Evolutionary conservation across 2,797 vertebrate species (phyloP), one percentile per base, ranked within the genome.

Genomic region (Lepus townsendii): DNA sequence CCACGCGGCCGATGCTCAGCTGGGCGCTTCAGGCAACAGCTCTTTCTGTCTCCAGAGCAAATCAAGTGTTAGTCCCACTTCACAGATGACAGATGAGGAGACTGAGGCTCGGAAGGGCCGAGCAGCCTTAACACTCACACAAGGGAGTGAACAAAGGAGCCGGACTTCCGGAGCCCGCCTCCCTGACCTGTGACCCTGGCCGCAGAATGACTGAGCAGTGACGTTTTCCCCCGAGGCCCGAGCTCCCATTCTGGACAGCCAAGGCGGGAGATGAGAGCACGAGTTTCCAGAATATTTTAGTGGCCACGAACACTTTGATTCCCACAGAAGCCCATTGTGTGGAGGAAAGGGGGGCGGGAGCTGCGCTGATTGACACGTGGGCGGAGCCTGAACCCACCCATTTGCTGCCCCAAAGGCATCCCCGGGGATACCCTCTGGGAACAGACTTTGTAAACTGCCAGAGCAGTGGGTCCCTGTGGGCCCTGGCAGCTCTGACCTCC

Each of bases 221-320:
- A 42, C 27, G 57, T 76, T 78, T 89, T 50, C 68, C 89, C 42
- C 63, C 14, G 82, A 84, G 38, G 3, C 65, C 72, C 69, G 19
- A 62, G 52, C 85, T 69, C 14, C 27, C 27, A 19, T 79, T 68
- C 79, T 90, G 13, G 65, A 42, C 91, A 95, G 79, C 60, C 75
- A 72, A 82, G 24, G 30, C 30, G 24, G 73, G 79, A 76, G 47
- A 83, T 38, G 10, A 77, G 57, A 90, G 1, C 8, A 50, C 12
- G 1, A 13, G 14, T 75, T 35, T 89, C 27, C 20, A 77, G 62
- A 75, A 10, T n/a, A 65, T 85, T 68, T 80, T 16, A 60, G 60
- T 14, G 32, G 19, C 30, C 62, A 5, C 42, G 38, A 77, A 60
- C 4, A 4, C n/a, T 87, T 90, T 79, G 19, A 69, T 76, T 66